A percentile compares a stretch with the other conserved stretches of the same genome.
phyloP scores from a whole-genome alignment of 2,888 invertebrate genomes.

The Hydriomena furcata region DNA sequence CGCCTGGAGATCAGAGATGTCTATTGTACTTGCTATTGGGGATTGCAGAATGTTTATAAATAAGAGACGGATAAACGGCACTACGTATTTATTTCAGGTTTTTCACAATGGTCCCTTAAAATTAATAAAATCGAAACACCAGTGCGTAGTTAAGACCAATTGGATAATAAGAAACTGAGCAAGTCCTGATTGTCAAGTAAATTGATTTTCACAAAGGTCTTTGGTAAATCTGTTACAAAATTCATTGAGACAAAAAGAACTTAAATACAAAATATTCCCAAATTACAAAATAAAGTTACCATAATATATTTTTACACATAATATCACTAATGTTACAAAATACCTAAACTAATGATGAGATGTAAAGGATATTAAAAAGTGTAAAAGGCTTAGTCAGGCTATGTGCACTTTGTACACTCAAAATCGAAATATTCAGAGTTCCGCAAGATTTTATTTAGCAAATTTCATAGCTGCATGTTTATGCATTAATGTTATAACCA shows the following conservation, averaged over 20 bases:
- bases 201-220: slow-evolving; percentile 43
- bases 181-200: slow-evolving; percentile 15
- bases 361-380: slow-evolving; percentile 25
- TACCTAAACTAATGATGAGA: slow-evolving; percentile 50
- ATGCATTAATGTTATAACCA: slow-evolving; percentile 11
- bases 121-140: slow-evolving; percentile 42
- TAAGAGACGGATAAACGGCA: slow-evolving; percentile 53
- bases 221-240: slow-evolving; percentile 46
- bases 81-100: slow-evolving; percentile 59
- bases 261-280: slow-evolving; percentile 37
- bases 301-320: slow-evolving; percentile 63
- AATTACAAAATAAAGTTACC: slow-evolving; percentile 44
- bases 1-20: too few species aligned
- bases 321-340: slow-evolving; percentile 68
- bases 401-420: slow-evolving; percentile 46
- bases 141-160: slow-evolving; percentile 29
- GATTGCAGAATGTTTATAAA: slow-evolving; percentile 34
- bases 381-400: slow-evolving; percentile 28
- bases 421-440: slow-evolving; percentile 41
- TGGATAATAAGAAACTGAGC: slow-evolving; percentile 16
- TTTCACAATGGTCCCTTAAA: slow-evolving; percentile 57
- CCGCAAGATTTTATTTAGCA: slow-evolving; percentile 46
- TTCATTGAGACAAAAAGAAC: slow-evolving; percentile 33
- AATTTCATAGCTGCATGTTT: not conserved
- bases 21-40: too few species aligned